Percentiles rank a stretch among this genome's conserved stretches.
Conservation (phyloP, 2,888 invertebrate genomes). For the Drosophila mimetica region DNA sequence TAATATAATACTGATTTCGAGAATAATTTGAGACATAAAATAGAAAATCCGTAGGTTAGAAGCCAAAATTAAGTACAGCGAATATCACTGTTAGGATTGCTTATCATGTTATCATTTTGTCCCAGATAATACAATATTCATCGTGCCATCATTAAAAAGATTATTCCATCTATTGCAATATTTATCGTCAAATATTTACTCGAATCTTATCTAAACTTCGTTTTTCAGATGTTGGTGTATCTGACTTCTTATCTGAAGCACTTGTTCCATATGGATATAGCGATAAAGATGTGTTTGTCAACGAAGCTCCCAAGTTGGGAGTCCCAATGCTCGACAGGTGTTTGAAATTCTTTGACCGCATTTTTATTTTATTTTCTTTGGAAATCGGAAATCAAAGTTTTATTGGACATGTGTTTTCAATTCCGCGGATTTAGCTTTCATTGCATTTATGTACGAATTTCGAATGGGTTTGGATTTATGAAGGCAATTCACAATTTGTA, state of each 20-base stretch:
- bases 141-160: not conserved
- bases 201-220: not conserved
- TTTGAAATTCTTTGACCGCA: no score
- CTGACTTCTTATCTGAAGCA: not conserved
- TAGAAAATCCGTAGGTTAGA: no score
- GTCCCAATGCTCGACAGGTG: no score
- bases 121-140: not conserved
- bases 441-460: not conserved
- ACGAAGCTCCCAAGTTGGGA: no score
- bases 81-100: no score
- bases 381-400: not conserved
- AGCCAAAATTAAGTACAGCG: no score
- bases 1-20: no score
- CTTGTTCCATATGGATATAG: not conserved
- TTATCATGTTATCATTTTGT: not conserved
- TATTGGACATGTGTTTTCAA: not conserved
- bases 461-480: not conserved
- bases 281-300: not conserved
- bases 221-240: not conserved
- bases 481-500: conserved; percentile 32
- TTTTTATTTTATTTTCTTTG: no score
- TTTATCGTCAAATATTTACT: not conserved
- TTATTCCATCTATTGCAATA: not conserved
- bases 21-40: no score
- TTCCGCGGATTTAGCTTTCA: not conserved